phyloP scores from a whole-genome alignment of 2,888 invertebrate genomes.

The Lomographa bimaculata region DNA sequence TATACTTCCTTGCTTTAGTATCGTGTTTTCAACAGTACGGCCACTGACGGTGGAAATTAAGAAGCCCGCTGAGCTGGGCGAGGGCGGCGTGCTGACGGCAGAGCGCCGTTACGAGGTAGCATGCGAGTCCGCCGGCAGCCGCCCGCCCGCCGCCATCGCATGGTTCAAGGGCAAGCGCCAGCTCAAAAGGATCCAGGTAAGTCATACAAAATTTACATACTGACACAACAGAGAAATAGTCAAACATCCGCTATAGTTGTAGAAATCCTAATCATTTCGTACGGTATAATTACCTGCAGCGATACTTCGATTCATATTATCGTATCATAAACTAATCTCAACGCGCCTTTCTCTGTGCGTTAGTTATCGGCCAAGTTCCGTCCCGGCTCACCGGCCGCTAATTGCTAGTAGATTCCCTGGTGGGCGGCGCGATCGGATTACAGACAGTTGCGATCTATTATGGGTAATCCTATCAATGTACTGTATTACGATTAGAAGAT shows the following conservation, averaged over 20 bases:
- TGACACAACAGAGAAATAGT: too few species aligned
- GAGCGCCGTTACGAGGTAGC: constrained; percentile 92
- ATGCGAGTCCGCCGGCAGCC: constrained; percentile 93
- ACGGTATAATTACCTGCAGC: too few species aligned
- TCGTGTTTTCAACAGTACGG: constrained; percentile 84
- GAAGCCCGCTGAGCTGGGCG: constrained; percentile 72
- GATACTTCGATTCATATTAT: too few species aligned
- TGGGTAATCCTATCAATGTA: constrained; percentile 24
- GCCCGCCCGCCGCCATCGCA: constrained; percentile 93
- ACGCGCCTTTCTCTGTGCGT: too few species aligned
- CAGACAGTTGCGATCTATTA: constrained; percentile 21
- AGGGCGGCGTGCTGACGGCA: constrained; percentile 88
- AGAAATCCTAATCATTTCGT: too few species aligned
- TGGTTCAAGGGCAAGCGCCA: constrained; percentile 95
- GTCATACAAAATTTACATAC: constrained; percentile 33
- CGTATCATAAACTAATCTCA: too few species aligned
- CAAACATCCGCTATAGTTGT: too few species aligned
- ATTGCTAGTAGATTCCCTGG: constrained; percentile 28
- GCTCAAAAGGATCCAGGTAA: constrained; percentile 91
- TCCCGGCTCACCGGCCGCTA: constrained; percentile 28
- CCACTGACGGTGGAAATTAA: constrained; percentile 92
- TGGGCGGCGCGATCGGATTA: constrained; percentile 33
- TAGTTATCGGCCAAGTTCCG: too few species aligned
- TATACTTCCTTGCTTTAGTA: too few species aligned
- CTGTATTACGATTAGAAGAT: too few species aligned